Evolutionary conservation across 2,888 invertebrate species (phyloP).

Genomic region (Drosophila ezoana): DNA sequence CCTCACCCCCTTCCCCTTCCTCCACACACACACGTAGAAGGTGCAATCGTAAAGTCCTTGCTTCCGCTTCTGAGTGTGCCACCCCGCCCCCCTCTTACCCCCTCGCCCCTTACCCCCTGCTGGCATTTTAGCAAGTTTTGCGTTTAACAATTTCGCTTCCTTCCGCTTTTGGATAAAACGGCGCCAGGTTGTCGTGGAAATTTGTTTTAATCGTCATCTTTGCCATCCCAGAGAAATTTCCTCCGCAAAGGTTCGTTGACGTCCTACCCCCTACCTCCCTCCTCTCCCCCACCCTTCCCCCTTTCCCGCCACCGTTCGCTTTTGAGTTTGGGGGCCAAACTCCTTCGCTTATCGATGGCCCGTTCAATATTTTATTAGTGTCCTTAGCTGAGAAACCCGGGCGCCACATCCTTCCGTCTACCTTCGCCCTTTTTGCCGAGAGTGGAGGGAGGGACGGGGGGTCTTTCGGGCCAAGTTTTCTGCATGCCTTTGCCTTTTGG

Average conservation of each 20-base stretch:
- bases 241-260: conserved; percentile 69
- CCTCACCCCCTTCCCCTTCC: conserved; percentile 4
- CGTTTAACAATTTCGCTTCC: conserved; percentile 81
- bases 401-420: conserved; percentile 41
- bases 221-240: conserved; percentile 59
- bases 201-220: conserved; percentile 83
- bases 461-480: conserved; percentile 12
- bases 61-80: conserved; percentile 57
- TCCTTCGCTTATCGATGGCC: conserved; percentile 77
- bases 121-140: conserved; percentile 79
- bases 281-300: no score
- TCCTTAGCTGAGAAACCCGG: conserved; percentile 58
- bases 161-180: conserved; percentile 74
- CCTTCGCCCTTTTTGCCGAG: not conserved
- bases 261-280: conserved; percentile 18
- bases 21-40: conserved; percentile 18
- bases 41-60: conserved; percentile 60
- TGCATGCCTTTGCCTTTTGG: conserved; percentile 22
- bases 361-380: conserved; percentile 80
- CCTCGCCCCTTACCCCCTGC: conserved; percentile 14
- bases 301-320: not conserved
- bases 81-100: conserved; percentile 5
- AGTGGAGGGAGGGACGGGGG: no score
- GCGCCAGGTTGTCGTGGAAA: conserved; percentile 82
- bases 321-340: conserved; percentile 37